Conservation (phyloP, 2,113 vertebrate species). For the Siniperca chuatsi region DNA sequence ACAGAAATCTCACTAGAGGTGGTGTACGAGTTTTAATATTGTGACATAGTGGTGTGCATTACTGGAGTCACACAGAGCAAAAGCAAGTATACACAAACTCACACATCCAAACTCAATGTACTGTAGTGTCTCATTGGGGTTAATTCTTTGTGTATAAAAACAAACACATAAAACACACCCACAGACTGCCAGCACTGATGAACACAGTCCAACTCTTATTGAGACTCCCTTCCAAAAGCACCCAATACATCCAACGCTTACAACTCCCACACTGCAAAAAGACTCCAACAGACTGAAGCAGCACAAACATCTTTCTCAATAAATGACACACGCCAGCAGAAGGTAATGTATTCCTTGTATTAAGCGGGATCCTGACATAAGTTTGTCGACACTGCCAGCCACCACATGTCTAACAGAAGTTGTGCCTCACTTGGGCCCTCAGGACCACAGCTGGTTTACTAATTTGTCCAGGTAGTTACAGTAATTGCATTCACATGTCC, state of each 20-base stretch:
- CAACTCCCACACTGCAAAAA: constrained; percentile 48
- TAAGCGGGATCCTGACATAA: background rate
- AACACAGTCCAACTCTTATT: constrained; percentile 44
- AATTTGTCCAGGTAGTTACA: background rate
- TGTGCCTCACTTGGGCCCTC: background rate
- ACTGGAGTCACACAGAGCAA: constrained; percentile 16
- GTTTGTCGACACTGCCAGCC: background rate
- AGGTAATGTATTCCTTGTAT: background rate
- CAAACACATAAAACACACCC: constrained; percentile 53
- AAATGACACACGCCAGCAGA: background rate
- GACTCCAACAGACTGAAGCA: constrained; percentile 18
- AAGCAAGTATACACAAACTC: background rate
- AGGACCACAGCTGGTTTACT: background rate
- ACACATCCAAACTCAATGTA: background rate
- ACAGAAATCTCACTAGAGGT: constrained; percentile 21
- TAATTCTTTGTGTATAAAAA: constrained; percentile 39
- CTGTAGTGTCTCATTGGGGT: constrained; percentile 15
- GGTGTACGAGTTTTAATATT: constrained; percentile 33
- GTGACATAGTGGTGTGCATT: background rate
- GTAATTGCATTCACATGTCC: background rate
- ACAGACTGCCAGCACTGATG: constrained; percentile 38
- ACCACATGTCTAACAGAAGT: too few relatives aligned
- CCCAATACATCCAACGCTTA: constrained; percentile 37
- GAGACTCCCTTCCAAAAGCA: constrained; percentile 17
- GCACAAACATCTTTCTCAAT: background rate